phyloP scores from a whole-genome alignment of 1,140 invertebrate species.

The Odontomachus brunneus region DNA sequence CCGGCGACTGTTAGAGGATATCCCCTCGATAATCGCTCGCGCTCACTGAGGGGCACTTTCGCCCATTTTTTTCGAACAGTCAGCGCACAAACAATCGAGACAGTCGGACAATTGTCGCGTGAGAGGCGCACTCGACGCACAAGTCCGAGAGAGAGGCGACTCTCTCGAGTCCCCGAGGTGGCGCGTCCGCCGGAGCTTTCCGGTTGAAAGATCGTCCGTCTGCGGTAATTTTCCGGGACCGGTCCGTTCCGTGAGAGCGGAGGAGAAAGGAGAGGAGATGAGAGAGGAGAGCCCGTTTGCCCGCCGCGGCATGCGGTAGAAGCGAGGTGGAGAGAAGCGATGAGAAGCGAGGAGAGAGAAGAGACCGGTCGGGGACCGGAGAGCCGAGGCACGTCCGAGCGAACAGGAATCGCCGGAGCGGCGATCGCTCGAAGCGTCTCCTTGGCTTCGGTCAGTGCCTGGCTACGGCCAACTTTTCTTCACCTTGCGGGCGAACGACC shows the following conservation, averaged over 20 bases:
- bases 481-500: constrained; percentile 81
- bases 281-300: constrained; percentile 33
- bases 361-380: constrained; percentile 71
- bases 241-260: constrained; percentile 65
- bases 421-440: constrained; percentile 79
- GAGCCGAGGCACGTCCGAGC: constrained; percentile 66
- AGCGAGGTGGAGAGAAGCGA: constrained; percentile 37
- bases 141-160: constrained; percentile 1
- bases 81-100: neutral
- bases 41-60: neutral
- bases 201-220: constrained; percentile 64
- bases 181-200: constrained; percentile 44
- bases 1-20: neutral
- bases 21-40: neutral
- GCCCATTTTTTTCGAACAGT: neutral
- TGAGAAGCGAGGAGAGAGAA: constrained; percentile 47
- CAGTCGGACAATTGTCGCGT: too few relatives aligned
- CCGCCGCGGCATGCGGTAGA: constrained; percentile 12
- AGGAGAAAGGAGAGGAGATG: constrained; percentile 50
- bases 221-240: constrained; percentile 80
- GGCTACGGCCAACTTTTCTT: constrained; percentile 81
- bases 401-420: constrained; percentile 72
- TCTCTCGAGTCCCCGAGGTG: constrained; percentile 2
- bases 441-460: constrained; percentile 82
- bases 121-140: neutral